Base-by-base conservation (phyloP, 2,113 vertebrate species). In the Sylvia atricapilla region DNA sequence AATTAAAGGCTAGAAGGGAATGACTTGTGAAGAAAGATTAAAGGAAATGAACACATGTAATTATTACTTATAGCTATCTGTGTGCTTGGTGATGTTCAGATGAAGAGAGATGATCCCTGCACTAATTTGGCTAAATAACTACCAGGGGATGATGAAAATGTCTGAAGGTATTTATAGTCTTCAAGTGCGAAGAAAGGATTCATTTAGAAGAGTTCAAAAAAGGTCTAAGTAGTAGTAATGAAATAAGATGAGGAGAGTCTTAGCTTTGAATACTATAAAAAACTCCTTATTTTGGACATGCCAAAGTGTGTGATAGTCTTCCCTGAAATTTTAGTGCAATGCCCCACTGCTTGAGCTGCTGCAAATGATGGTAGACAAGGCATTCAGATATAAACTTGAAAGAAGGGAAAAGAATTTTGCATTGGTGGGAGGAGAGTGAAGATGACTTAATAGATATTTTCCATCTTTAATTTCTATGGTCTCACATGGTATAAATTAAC, bases 21-120 rank as follows among this genome's bases (percentile, higher is more conserved):
- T 95, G 62, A 83, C 93, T 95, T 89, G 49, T 91, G 95, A 93
- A 85, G 85, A 95, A 95, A 95, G 90, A 96, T 96, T 92, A 97
- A 96, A 95, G 93, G 85, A 96, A 95, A 86, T 86, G 93, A 80
- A 93, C 83, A 88, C 9, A 21, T 56, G 79, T 96, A 95, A 93
- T 95, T 94, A 90, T 96, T 96, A 95, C 90, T 89, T 94, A 87
- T 43, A 87, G 87, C 81, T 94, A 75, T 84, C 93, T 74, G 21
- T 93, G 62, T 92, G 78, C 93, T 90, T 70, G 79, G 67, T 85
- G 76, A 70, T 79, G 47, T 85, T 95, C 59, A 80, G 87, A 94
- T 77, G 46, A 86, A 95, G 92, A 86, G 90, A 93, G 92, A 94
- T 94, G 93, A 96, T 96, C 93, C 82, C 72, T 80, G 37, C 35